Base-by-base conservation (phyloP, 2,888 invertebrate species). In the Mythimna ferrago region DNA sequence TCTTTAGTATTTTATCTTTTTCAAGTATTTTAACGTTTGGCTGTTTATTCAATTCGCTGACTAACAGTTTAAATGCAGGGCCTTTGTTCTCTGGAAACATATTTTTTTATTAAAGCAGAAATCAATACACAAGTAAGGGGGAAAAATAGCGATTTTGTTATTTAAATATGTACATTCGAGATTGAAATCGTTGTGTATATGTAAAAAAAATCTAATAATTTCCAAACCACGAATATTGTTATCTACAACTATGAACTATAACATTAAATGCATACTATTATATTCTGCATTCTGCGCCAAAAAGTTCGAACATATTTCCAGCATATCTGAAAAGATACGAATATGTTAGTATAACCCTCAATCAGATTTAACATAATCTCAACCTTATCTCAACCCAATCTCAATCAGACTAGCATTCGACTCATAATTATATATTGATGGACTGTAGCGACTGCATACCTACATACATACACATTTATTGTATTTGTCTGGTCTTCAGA, bases 211-310 rank as follows among this genome's bases (percentile, higher is more conserved):
- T 35, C 26, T 38, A 14, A 35, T 9, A 67, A 32, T 0, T 77
- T 56, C 6, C 10, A 57, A 32, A 56, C 26, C 16, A 56, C 41
- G 6, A 54, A 3, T 54, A 26, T 38, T 11, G 10, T 10, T 7
- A 32, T 57, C 10, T 35, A 58, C 10, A 64, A 32, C 4, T 14
- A n/a, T 19, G 1, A n/a, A 60, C 10, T 14, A 63, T 58, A 62
- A 77, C 4, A 7, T 56, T 51, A 63, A n/a, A 53, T 65, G 89
- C 94, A 90, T 89, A 95, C 95, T 95, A 65, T 92, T 93, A 70
- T 86, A 87, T 83, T 95, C 94, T 2, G 95, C 95, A 78, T 89
- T 44, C 82, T 95, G 93, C 2, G 95, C 93, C 57, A 95, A 87
- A 84, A 90, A 94, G 76, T 94, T 92, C 0, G 92, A 86, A 68